Evolutionary conservation across 2,888 invertebrate genomes (phyloP).

Genomic region (Polia nebulosa): DNA sequence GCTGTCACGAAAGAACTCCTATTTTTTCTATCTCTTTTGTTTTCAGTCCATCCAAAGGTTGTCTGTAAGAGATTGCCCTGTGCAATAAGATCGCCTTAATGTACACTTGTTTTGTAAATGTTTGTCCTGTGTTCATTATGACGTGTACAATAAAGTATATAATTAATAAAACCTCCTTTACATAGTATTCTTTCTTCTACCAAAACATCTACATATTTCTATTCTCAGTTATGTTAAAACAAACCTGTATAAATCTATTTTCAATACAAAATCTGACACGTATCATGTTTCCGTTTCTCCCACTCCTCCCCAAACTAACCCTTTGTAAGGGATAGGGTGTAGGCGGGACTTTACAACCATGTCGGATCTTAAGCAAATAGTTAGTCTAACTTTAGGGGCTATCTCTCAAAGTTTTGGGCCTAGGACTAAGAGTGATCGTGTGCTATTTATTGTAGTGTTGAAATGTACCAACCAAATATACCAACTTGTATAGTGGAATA

Average conservation of each 20-base stretch:
- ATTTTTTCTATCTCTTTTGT: too few species aligned
- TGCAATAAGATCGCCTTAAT: too few species aligned
- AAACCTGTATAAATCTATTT: slow-evolving; percentile 7
- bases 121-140: too few species aligned
- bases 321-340: slow-evolving; percentile 29
- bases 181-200: too few species aligned
- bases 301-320: slow-evolving; percentile 13
- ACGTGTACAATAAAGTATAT: too few species aligned
- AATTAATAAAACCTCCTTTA: too few species aligned
- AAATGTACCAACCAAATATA: not conserved
- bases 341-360: slow-evolving; percentile 15
- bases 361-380: slow-evolving; percentile 23
- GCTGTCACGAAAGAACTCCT: too few species aligned
- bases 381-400: slow-evolving; percentile 34
- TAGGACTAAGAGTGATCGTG: slow-evolving; percentile 5
- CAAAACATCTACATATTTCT: too few species aligned
- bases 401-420: slow-evolving; percentile 32
- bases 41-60: too few species aligned
- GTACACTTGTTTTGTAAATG: too few species aligned
- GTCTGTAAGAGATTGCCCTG: too few species aligned
- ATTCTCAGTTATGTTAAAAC: too few species aligned
- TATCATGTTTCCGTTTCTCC: slow-evolving; percentile 17
- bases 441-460: not conserved
- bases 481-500: not conserved
- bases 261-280: slow-evolving; percentile 19